These are phyloP conservation scores for Masticophis lateralis DNA, from an alignment of 2,797 vertebrate species.

Conservation along the genomic window DNA sequence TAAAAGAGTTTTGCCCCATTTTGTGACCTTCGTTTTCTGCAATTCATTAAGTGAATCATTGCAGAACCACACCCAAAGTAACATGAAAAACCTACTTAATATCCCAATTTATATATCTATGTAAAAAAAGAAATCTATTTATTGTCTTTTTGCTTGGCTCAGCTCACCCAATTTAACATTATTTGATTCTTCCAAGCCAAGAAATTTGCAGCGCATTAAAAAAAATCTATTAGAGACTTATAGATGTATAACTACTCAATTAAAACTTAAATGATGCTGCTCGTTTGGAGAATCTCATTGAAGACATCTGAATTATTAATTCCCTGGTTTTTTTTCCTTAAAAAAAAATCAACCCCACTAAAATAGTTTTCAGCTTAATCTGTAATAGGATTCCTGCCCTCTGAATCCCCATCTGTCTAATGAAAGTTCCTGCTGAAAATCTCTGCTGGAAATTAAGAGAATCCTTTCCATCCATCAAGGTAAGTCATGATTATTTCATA, in stretches of 20 bases:
- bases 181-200: not conserved
- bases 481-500: constrained; percentile 77
- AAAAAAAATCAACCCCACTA: constrained; percentile 46
- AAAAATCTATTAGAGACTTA: constrained; percentile 48
- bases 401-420: constrained; percentile 66
- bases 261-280: constrained; percentile 67
- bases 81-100: not conserved
- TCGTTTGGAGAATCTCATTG: constrained; percentile 54
- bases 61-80: not conserved
- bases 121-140: not conserved
- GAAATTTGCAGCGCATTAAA: constrained; percentile 15
- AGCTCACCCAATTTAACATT: not conserved
- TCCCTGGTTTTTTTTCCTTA: not conserved
- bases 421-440: constrained; percentile 73
- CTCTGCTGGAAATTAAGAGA: constrained; percentile 73
- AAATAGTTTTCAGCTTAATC: constrained; percentile 66
- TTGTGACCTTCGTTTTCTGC: too few relatives aligned
- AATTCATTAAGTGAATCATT: too few relatives aligned
- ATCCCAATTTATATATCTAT: not conserved
- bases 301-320: constrained; percentile 67
- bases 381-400: constrained; percentile 62
- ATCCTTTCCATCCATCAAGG: constrained; percentile 68
- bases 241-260: constrained; percentile 17
- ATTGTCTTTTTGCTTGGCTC: not conserved
- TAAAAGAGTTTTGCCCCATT: not conserved